Base-by-base conservation (phyloP, 1,140 invertebrate genomes). In the Drosophila pectinifera region DNA sequence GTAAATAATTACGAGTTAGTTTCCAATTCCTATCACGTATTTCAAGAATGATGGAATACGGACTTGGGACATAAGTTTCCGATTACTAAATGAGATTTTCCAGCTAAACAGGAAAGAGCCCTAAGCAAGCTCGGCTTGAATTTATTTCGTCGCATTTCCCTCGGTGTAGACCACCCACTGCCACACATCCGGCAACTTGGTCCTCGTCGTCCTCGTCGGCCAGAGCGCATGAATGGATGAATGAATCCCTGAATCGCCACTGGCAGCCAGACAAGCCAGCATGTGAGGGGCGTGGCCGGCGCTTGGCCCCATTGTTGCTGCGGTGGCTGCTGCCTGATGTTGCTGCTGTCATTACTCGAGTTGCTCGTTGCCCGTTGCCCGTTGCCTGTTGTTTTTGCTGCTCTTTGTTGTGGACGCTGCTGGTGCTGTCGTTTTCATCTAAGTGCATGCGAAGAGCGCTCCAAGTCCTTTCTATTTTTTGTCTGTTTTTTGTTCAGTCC, bases 371-470 rank as follows among this genome's bases (percentile, higher is more conserved):
- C 43, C 22, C 20, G 14, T 3, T 49, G 48, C n/a, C n/a, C 45
- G 46, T 13, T 46, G 55, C 46, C 49, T 54, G 36, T 48, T 73
- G 48, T 69, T 79, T 61, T 54, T 67, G 56, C 64, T 65, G 64
- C 61, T 68, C 64, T 68, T 53, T 77, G 68, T 51, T 77, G 57
- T 55, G 58, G 61, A 36, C 68, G 63, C 34, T 63, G 62, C 45
- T 77, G 78, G 58, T 78, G 68, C 62, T 65, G 82, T 86, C 84
- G 85, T 89, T 88, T 88, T 79, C 84, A 82, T 86, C 79, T 86
- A 86, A 86, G 83, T 86, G 83, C 83, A 86, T 80, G 78, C 79
- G 61, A 88, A 86, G 84, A 73, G 80, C 84, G 84, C 84, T 86
- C 83, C 63, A 84, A 81, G 79, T 86, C 81, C 54, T 39, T 76